Evolutionary conservation across 2,797 vertebrate species (phyloP).

Genomic region (Oceanodroma leucorhoa): DNA sequence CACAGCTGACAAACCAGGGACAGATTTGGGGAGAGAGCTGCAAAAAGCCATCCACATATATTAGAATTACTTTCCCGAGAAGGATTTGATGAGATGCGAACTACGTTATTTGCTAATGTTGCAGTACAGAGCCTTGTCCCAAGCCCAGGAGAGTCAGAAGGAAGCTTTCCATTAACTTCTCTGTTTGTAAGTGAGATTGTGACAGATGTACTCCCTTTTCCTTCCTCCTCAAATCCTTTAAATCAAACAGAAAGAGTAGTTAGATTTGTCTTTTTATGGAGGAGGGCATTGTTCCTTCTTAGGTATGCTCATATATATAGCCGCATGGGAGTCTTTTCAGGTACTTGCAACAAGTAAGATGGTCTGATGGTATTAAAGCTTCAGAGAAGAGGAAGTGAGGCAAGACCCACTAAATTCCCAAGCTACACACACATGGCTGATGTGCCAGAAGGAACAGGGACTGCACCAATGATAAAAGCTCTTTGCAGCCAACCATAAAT

Average conservation of each 20-base stretch:
- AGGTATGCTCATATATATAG: not conserved
- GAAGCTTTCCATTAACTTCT: slow-evolving; percentile 50
- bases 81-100: slow-evolving; percentile 18
- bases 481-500: not conserved
- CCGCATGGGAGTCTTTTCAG: not conserved
- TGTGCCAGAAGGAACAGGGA: not conserved
- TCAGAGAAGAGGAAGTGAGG: not conserved
- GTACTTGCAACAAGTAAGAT: not conserved
- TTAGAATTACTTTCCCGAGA: slow-evolving; percentile 10
- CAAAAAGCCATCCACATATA: not conserved
- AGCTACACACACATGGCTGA: not conserved
- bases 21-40: not conserved
- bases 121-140: not conserved
- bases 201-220: slow-evolving; percentile 25
- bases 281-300: not conserved
- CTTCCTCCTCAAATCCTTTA: slow-evolving; percentile 3
- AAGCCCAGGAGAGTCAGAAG: slow-evolving; percentile 26
- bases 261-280: not conserved
- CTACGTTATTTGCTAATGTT: slow-evolving; percentile 21
- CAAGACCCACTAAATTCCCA: not conserved
- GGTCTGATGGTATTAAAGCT: not conserved
- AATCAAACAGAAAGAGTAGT: not conserved
- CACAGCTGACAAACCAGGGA: not conserved
- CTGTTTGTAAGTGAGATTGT: slow-evolving; percentile 15
- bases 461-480: not conserved